These are phyloP conservation scores for Lutjanus campechanus DNA, from an alignment of 2,797 vertebrate species.

Conservation along the genomic window DNA sequence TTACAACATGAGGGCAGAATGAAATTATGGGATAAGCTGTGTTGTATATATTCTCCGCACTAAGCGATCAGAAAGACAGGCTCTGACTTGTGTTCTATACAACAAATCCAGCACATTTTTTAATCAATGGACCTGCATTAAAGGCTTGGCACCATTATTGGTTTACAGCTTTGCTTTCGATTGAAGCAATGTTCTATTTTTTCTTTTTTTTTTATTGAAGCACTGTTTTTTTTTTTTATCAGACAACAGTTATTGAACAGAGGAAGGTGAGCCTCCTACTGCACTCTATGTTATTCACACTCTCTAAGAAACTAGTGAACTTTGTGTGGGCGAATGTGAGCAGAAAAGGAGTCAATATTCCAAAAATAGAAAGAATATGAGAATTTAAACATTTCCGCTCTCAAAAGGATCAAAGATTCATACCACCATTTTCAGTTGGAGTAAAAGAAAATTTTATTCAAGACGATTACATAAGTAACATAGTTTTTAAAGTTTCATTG, in stretches of 20 bases:
- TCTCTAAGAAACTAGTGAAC: slow-evolving; percentile 11
- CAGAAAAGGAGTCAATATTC: background rate
- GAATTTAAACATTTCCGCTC: background rate
- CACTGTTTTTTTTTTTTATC: background rate
- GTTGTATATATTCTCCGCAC: slow-evolving; percentile 20
- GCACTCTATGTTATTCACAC: background rate
- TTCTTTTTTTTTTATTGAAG: too few relatives aligned
- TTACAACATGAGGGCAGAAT: slow-evolving; percentile 25
- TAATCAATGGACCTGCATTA: slow-evolving; percentile 45
- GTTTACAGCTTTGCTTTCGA: slow-evolving; percentile 30
- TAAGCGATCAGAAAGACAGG: slow-evolving; percentile 9
- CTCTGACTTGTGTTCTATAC: slow-evolving; percentile 9
- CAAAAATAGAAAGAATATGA: background rate
- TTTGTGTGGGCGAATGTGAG: background rate
- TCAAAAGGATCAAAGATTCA: background rate
- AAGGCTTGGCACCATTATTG: slow-evolving; percentile 32
- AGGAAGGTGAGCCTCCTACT: slow-evolving; percentile 16
- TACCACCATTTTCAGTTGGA: background rate
- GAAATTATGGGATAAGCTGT: slow-evolving; percentile 18
- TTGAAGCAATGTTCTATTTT: background rate
- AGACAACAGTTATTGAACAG: slow-evolving; percentile 20
- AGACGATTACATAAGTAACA: background rate
- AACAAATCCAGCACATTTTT: slow-evolving; percentile 29
- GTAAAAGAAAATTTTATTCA: background rate
- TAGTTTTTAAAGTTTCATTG: background rate